These are phyloP conservation scores for Chloroceryle aenea DNA, from an alignment of 2,113 vertebrate genomes.

Conservation along the genomic window DNA sequence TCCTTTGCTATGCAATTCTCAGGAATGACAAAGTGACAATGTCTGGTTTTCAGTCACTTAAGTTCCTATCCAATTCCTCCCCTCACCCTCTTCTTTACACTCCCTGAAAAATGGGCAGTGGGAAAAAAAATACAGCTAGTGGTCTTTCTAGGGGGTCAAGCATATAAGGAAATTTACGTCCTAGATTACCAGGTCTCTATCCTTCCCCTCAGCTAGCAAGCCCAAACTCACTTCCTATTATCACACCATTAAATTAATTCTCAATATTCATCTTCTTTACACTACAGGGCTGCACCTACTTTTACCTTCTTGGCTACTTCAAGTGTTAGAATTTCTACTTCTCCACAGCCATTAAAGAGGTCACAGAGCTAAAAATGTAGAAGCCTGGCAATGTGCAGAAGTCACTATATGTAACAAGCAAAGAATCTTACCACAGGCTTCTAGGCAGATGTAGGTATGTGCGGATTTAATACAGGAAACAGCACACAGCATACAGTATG, in stretches of 20 bases:
- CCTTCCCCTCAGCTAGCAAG: background rate
- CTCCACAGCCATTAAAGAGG: background rate
- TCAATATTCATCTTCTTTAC: background rate
- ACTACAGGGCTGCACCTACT: background rate
- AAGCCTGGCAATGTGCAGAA: slow-evolving; percentile 18
- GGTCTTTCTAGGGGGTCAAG: background rate
- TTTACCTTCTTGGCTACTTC: slow-evolving; percentile 11
- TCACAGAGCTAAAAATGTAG: background rate
- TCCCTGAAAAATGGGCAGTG: background rate
- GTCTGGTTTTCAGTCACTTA: background rate
- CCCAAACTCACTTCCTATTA: background rate
- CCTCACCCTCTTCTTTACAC: background rate
- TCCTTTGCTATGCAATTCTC: background rate
- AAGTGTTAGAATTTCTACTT: slow-evolving; percentile 12
- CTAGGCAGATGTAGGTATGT: slow-evolving; percentile 52
- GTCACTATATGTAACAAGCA: slow-evolving; percentile 24
- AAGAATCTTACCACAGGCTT: slow-evolving; percentile 58
- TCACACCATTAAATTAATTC: background rate
- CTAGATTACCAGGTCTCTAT: background rate
- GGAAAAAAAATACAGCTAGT: background rate
- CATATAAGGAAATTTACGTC: background rate
- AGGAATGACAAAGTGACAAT: background rate
- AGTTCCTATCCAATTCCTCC: background rate
- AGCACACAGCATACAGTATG: slow-evolving; percentile 60
- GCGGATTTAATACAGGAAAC: slow-evolving; percentile 59